Base-by-base conservation (phyloP, 2,113 vertebrate species). In the Condylura cristata region DNA sequence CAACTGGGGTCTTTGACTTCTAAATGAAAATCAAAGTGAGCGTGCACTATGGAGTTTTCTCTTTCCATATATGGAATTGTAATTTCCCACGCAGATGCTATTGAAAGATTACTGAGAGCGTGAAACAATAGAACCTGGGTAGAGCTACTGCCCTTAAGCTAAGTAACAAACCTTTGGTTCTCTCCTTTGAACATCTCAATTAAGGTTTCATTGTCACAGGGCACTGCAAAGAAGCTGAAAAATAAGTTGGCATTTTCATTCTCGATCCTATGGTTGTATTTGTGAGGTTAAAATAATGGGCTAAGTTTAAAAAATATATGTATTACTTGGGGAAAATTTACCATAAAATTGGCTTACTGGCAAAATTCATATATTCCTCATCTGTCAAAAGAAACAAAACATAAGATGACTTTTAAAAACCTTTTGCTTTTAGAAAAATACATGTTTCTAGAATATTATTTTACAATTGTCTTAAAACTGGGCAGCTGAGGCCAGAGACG, bases 381-480 rank as follows among this genome's bases (percentile, higher is more conserved):
- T 86, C n/a, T 74, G 37, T 53, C 80, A 78, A 90, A 85, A 22
- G 20, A 56, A 83, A 70, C 71, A 71, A 95, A 68, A 65, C 39
- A 37, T 16, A 65, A 60, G 41, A 74, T 56, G 84, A 68, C 11
- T 90, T 58, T 86, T 60, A 85, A 96, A 93, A 13, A 93, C 24
- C 81, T 90, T 85, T 41, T 41, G 92, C 93, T 94, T 90, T 30
- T 65, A 93, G 92, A 87, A 30, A 96, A 95, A 87, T 58, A 74
- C 24, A 82, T 2, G 58, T 82, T 88, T 92, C 30, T 88, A 88
- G 63, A 91, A 60, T 66, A 18, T 93, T 90, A 72, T 81, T 84
- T 91, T 87, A 71, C 32, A 88, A 86, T 48, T 86, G 72, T 24
- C 48, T 85, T 63, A 92, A 39, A 61, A 32, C 32, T 65, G 30